A percentile compares a stretch with the other conserved stretches of the same genome.
Conservation (phyloP, 1,140 invertebrate species). For the Limonius californicus region DNA sequence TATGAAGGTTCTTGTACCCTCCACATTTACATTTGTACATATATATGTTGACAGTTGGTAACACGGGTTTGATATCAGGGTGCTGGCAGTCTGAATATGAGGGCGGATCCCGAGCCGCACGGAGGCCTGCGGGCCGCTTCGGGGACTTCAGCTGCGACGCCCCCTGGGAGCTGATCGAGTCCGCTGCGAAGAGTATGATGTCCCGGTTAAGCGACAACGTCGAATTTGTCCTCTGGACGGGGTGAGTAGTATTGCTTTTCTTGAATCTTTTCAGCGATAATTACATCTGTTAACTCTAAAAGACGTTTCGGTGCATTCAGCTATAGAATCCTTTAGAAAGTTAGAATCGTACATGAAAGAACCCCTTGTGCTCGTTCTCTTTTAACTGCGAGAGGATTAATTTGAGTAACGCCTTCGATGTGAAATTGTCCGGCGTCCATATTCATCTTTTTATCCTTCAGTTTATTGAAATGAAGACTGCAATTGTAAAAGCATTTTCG, state of each 20-base stretch:
- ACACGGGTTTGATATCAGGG: constrained; percentile 31
- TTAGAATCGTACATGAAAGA: no score
- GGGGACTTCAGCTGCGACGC: constrained; percentile 87
- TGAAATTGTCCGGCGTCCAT: no score
- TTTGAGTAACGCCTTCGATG: no score
- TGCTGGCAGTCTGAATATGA: constrained; percentile 41
- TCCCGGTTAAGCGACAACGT: constrained; percentile 74
- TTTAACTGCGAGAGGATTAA: no score
- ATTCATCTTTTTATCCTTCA: no score
- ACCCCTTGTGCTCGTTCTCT: no score
- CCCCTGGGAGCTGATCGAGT: constrained; percentile 79
- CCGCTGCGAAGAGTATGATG: constrained; percentile 78
- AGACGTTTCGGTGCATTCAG: no score
- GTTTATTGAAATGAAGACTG: no score
- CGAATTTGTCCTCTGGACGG: constrained; percentile 91
- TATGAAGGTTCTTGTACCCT: no score
- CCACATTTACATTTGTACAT: neutral
- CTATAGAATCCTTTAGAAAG: no score
- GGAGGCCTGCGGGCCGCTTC: constrained; percentile 57
- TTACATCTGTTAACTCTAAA: no score
- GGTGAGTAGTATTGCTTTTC: constrained; percentile 56
- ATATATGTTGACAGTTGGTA: neutral
- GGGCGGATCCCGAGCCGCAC: constrained; percentile 43
- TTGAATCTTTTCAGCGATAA: neutral
- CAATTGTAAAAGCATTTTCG: no score